Percentiles rank a stretch among this genome's conserved stretches.
Evolutionary conservation across 30 jellyfish, hydroid and myxozoan genomes (phyloP).

Genomic region (Chironex yamaguchii): DNA sequence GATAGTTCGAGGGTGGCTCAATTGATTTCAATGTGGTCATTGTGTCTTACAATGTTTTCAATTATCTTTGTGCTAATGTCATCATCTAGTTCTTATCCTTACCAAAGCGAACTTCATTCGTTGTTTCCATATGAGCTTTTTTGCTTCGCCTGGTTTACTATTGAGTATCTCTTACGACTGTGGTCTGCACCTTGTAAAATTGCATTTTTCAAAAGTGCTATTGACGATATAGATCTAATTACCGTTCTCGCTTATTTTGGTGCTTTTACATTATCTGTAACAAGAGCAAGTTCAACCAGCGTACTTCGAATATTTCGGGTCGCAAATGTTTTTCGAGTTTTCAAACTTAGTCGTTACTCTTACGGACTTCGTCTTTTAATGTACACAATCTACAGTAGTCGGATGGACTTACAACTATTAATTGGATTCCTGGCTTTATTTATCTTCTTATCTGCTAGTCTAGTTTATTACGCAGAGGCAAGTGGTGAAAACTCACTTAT

Average conservation of each 20-base stretch:
- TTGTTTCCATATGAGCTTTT: constrained; percentile 77
- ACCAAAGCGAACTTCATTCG: constrained; percentile 23
- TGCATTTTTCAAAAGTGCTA: constrained; percentile 64
- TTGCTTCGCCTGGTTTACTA: constrained; percentile 83
- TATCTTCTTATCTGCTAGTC: constrained; percentile 75
- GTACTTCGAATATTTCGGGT: constrained; percentile 78
- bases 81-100: constrained; percentile 6
- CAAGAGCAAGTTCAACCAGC: constrained; percentile 80
- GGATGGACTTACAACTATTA: constrained; percentile 84
- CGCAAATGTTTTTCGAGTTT: constrained; percentile 83
- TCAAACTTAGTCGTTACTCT: constrained; percentile 80
- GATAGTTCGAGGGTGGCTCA: constrained; percentile 67
- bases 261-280: constrained; percentile 55
- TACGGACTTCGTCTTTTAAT: constrained; percentile 84
- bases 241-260: constrained; percentile 60
- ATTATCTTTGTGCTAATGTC: constrained; percentile 54
- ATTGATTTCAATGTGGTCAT: constrained; percentile 59
- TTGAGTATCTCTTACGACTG: constrained; percentile 67
- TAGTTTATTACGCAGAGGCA: constrained; percentile 73
- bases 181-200: constrained; percentile 79
- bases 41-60: constrained; percentile 64
- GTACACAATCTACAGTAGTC: constrained; percentile 80
- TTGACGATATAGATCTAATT: constrained; percentile 74
- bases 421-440: constrained; percentile 73
- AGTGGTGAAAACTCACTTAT: constrained; percentile 63